Percentiles rank a stretch among this genome's conserved stretches.
Conservation (phyloP, 2,888 invertebrate species). For the Cosmia trapezina region DNA sequence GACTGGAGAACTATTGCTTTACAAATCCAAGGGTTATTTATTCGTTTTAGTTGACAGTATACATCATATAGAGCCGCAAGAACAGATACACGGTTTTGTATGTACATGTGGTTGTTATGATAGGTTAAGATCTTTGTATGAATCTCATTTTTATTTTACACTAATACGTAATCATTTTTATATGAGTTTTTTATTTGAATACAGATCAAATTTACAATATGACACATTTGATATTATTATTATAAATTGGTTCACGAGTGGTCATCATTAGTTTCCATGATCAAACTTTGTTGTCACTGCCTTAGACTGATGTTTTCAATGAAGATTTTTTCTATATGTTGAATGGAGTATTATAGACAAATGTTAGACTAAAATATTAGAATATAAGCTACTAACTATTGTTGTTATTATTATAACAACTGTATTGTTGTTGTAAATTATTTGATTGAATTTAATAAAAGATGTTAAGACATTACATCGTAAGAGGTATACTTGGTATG, state of each 20-base stretch:
- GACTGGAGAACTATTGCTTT: slow-evolving; percentile 11
- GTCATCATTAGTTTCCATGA: slow-evolving; percentile 68
- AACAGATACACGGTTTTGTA: slow-evolving; percentile 53
- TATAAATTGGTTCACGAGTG: slow-evolving; percentile 52
- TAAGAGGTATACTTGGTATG: slow-evolving; percentile 79
- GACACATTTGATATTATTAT: slow-evolving; percentile 34
- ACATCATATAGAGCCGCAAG: slow-evolving; percentile 31
- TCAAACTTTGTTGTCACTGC: slow-evolving; percentile 88
- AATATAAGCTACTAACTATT: slow-evolving; percentile 80
- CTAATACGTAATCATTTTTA: slow-evolving; percentile 55
- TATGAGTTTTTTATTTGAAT: slow-evolving; percentile 37
- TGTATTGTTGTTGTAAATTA: slow-evolving; percentile 87
- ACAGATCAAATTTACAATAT: slow-evolving; percentile 38
- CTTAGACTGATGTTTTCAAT: slow-evolving; percentile 89
- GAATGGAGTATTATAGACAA: slow-evolving; percentile 82
- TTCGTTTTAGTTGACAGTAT: slow-evolving; percentile 22
- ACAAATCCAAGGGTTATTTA: slow-evolving; percentile 28
- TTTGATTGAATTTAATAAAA: slow-evolving; percentile 86
- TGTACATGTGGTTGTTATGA: slow-evolving; percentile 39
- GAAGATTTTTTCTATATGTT: slow-evolving; percentile 82
- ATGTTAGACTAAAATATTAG: slow-evolving; percentile 79
- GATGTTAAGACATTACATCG: slow-evolving; percentile 79
- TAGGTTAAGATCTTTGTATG: slow-evolving; percentile 69
- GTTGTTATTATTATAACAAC: slow-evolving; percentile 86
- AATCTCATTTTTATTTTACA: slow-evolving; percentile 73